These are phyloP conservation scores for Rhinatrema bivittatum DNA, from an alignment of 2,797 vertebrate species.

Conservation along the genomic window DNA sequence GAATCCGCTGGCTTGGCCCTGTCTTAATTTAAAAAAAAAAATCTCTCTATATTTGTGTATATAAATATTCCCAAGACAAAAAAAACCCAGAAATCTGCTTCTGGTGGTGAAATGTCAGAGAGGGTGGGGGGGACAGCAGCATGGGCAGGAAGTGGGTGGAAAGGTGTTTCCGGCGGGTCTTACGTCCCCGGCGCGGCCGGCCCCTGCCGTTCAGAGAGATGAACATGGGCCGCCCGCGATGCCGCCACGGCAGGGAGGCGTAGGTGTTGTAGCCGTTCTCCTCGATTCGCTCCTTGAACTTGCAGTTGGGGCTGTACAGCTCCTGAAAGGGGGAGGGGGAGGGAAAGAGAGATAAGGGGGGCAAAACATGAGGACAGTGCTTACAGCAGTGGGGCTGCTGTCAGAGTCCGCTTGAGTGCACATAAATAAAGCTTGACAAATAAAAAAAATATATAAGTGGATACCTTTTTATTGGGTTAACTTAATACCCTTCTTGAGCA, in stretches of 20 bases:
- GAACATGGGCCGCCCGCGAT: slow-evolving; percentile 80
- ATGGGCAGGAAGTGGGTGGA: slow-evolving; percentile 91
- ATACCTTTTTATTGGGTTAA: no score
- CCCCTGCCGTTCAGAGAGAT: slow-evolving; percentile 77
- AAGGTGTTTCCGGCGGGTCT: slow-evolving; percentile 70
- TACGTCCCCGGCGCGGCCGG: slow-evolving; percentile 63
- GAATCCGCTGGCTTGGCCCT: no score
- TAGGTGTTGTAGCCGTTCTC: slow-evolving; percentile 95
- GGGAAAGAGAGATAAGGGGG: neutral
- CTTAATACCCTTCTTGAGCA: no score
- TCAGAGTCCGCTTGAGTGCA: no score
- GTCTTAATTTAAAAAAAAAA: no score
- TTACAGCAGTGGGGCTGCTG: neutral
- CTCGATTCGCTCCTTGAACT: slow-evolving; percentile 86
- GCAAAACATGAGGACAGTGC: neutral
- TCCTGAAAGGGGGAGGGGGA: slow-evolving; percentile 51
- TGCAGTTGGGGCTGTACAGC: slow-evolving; percentile 79
- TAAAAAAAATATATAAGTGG: no score
- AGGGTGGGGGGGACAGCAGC: slow-evolving; percentile 1
- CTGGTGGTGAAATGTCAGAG: rapidly evolving
- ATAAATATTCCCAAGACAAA: no score
- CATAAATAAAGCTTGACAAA: no score
- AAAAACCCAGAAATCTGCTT: no score
- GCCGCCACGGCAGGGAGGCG: slow-evolving; percentile 77
- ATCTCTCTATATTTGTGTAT: no score